Conservation (phyloP, 2,113 vertebrate genomes). For the Dipodomys ordii region DNA sequence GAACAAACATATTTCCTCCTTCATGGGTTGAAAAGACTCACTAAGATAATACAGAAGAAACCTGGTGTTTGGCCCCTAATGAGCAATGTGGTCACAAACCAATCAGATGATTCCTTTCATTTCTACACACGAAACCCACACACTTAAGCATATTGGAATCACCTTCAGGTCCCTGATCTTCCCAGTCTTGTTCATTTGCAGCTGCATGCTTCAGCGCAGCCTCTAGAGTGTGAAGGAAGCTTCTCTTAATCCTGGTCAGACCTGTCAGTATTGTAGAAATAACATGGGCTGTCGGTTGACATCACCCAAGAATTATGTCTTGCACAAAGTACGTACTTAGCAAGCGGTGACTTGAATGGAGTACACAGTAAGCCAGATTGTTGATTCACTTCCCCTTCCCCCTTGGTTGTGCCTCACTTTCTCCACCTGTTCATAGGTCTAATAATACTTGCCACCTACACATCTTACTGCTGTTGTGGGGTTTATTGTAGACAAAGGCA, state of each 20-base stretch:
- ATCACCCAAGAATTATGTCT: not conserved
- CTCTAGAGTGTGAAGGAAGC: not conserved
- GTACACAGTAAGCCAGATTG: not conserved
- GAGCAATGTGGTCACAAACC: not conserved
- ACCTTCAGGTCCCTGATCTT: not conserved
- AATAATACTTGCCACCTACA: slow-evolving; percentile 78
- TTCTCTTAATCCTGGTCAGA: not conserved
- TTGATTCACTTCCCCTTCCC: slow-evolving; percentile 15
- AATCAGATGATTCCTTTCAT: slow-evolving; percentile 17
- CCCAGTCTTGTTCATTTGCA: not conserved
- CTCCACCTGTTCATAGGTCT: slow-evolving; percentile 70
- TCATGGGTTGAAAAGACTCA: slow-evolving; percentile 12
- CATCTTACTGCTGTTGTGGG: slow-evolving; percentile 41
- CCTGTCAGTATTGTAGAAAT: not conserved
- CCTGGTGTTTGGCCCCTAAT: not conserved
- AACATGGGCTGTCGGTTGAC: not conserved
- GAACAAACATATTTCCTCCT: not conserved
- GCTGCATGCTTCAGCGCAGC: not conserved
- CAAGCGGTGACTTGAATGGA: not conserved
- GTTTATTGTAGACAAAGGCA: slow-evolving; percentile 59
- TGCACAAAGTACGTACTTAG: not conserved
- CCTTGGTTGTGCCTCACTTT: slow-evolving; percentile 76
- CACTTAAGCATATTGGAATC: not conserved
- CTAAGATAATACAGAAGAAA: not conserved
- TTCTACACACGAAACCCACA: slow-evolving; percentile 46